These are phyloP conservation scores for Indri indri DNA, from an alignment of 2,113 vertebrate species.

Conservation along the genomic window DNA sequence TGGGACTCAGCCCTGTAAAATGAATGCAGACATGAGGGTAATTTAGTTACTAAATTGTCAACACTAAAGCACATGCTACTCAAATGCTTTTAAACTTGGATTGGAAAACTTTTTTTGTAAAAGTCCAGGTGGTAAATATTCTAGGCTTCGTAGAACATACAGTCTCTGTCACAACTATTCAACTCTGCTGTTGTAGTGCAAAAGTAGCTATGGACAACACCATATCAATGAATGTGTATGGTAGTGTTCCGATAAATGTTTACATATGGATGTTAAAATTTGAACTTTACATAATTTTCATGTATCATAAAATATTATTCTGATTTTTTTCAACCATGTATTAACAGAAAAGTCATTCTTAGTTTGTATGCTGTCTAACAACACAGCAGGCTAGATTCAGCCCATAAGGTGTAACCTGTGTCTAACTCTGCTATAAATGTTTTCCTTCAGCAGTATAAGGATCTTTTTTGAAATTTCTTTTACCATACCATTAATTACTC, in stretches of 20 bases:
- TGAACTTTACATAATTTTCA: not conserved
- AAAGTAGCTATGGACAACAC: not conserved
- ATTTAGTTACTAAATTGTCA: not conserved
- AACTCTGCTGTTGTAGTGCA: not conserved
- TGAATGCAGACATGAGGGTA: not conserved
- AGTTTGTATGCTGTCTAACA: not conserved
- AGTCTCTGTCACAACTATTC: not conserved
- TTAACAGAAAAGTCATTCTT: not conserved
- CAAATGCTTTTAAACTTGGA: not conserved
- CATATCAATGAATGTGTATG: not conserved
- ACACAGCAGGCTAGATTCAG: not conserved
- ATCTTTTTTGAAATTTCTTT: constrained; percentile 22
- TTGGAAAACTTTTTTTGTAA: not conserved
- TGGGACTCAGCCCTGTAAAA: not conserved
- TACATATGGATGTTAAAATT: not conserved
- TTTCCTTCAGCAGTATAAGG: not conserved
- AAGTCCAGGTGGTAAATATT: not conserved
- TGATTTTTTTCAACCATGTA: not conserved
- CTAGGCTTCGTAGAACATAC: not conserved
- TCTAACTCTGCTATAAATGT: not conserved
- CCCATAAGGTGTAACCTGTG: not conserved
- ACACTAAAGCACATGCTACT: not conserved
- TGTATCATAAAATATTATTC: not conserved
- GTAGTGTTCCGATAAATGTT: not conserved
- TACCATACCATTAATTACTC: constrained; percentile 5